Evolutionary conservation across 2,113 vertebrate genomes (phyloP).

Genomic region (Chlorocebus sabaeus): DNA sequence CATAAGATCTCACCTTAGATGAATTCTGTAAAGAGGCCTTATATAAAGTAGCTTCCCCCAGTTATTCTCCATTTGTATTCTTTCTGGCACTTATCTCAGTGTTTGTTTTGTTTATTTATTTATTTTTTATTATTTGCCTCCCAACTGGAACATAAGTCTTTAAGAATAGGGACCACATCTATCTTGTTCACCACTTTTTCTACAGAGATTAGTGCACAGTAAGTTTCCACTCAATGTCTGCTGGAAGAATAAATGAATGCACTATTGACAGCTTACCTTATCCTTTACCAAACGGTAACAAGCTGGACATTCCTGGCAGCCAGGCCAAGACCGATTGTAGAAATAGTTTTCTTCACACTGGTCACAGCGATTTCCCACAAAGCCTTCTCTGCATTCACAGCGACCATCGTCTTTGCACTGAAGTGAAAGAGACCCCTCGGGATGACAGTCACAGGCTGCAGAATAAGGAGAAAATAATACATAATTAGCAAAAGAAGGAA

Average conservation of each 20-base stretch:
- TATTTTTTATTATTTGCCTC: not conserved
- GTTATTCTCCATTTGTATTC: not conserved
- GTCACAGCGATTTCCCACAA: constrained; percentile 94
- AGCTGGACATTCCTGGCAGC: constrained; percentile 96
- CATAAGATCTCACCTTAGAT: not conserved
- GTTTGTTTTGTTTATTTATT: not conserved
- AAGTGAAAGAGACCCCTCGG: constrained; percentile 89
- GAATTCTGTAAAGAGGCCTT: not conserved
- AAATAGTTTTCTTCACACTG: constrained; percentile 99
- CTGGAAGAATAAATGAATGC: not conserved
- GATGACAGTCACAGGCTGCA: constrained; percentile 96
- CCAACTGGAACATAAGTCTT: not conserved
- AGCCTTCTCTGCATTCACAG: constrained; percentile 93
- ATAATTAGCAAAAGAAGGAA: not conserved
- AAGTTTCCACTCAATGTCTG: not conserved
- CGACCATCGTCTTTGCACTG: constrained; percentile 92
- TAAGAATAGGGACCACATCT: not conserved
- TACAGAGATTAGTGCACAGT: not conserved
- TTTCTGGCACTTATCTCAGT: not conserved
- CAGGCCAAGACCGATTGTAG: constrained; percentile 94
- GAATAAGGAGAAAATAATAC: constrained; percentile 2
- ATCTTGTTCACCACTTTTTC: not conserved
- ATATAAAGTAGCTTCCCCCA: not conserved
- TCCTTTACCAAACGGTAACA: constrained; percentile 96
- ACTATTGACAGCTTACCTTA: constrained; percentile 84